phyloP scores from a whole-genome alignment of 2,888 invertebrate species.

The Drosophila suboccidentalis region DNA sequence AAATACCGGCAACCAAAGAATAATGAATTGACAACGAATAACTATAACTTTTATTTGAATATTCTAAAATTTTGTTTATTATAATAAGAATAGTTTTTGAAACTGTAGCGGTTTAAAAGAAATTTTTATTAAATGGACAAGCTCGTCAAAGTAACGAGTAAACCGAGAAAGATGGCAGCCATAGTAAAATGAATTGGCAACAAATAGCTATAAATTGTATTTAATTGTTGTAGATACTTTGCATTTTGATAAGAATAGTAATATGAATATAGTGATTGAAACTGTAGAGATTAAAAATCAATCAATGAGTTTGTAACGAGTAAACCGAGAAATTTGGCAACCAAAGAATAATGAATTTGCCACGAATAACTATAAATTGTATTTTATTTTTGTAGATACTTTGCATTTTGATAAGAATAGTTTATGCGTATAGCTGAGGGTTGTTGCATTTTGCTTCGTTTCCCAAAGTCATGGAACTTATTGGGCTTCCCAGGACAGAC shows the following conservation, averaged over 20 bases:
- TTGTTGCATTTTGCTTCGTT: not conserved
- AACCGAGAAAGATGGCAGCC: not conserved
- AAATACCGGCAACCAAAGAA: not conserved
- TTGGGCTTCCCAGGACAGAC: slow-evolving; percentile 14
- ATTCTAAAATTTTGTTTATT: not conserved
- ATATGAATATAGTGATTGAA: too few species aligned
- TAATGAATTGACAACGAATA: not conserved
- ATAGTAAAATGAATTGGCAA: not conserved
- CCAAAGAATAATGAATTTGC: not conserved
- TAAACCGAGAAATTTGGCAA: not conserved
- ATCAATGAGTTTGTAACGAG: too few species aligned
- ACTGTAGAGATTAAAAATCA: too few species aligned
- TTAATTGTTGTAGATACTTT: too few species aligned
- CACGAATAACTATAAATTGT: not conserved
- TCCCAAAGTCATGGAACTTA: slow-evolving; percentile 18
- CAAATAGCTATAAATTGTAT: too few species aligned
- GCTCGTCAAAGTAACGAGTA: too few species aligned
- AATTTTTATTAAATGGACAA: too few species aligned
- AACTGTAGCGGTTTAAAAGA: too few species aligned
- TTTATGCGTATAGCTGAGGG: not conserved
- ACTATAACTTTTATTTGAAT: not conserved
- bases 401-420: slow-evolving; percentile 1
- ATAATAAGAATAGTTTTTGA: too few species aligned
- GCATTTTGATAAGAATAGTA: too few species aligned
- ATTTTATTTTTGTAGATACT: not conserved